Conservation (phyloP, 2,888 invertebrate genomes). For the Synanthedon andrenaeformis region DNA sequence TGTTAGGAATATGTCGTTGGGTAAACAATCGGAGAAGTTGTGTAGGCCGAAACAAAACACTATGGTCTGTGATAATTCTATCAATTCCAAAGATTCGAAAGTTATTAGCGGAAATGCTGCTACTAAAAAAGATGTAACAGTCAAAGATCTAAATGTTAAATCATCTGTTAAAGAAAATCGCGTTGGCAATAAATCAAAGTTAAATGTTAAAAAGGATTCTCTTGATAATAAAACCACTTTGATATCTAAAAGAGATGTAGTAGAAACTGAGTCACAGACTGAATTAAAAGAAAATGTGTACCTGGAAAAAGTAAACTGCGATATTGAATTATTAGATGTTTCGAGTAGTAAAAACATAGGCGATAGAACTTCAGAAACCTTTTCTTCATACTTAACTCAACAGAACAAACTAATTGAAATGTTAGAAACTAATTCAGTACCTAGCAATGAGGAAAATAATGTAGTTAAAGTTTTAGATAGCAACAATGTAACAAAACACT, state of each 20-base stretch:
- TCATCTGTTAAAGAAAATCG: too few relatives aligned
- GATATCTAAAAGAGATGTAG: conserved; percentile 9
- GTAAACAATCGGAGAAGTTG: conserved; percentile 11
- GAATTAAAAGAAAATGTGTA: neutral
- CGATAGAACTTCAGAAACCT: conserved; percentile 12
- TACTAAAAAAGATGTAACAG: neutral
- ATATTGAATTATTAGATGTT: too few relatives aligned
- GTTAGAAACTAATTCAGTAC: conserved; percentile 13
- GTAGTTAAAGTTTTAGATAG: neutral
- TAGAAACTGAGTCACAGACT: conserved; percentile 9
- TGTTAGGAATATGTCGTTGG: conserved; percentile 40
- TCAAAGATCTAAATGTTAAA: neutral
- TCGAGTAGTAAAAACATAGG: neutral
- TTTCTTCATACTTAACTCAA: conserved; percentile 25
- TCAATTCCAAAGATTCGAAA: neutral
- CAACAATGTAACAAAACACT: neutral
- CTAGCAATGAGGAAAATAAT: neutral
- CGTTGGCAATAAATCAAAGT: too few relatives aligned
- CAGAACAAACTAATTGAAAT: conserved; percentile 29
- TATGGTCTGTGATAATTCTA: neutral
- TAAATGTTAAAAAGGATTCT: too few relatives aligned
- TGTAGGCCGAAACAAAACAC: neutral
- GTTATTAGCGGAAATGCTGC: neutral
- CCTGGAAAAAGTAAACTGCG: too few relatives aligned
- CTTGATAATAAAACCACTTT: too few relatives aligned